Base-by-base conservation (phyloP, 2,797 vertebrate species). In the Kryptopterus vitreolus region DNA sequence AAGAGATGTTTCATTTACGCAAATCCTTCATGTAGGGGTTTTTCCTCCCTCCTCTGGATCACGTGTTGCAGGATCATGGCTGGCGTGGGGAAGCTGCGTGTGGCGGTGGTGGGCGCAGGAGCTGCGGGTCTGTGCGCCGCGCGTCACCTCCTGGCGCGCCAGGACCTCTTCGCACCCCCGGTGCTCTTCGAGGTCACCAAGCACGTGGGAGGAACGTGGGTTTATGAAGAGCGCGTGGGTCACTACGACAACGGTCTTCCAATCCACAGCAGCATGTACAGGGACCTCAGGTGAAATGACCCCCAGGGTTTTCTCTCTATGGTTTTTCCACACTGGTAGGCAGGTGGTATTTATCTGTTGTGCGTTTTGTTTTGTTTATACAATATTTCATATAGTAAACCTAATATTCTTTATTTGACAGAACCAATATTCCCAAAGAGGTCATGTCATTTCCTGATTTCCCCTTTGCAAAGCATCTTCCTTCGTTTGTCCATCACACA, bases 341-440 rank as follows among this genome's bases (percentile, higher is more conserved):
- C 46, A 48, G 3, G 38, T 43, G 8, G 38, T n/a, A n/a, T n/a
- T n/a, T n/a, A n/a, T n/a, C n/a, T n/a, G n/a, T n/a, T n/a, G n/a
- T n/a, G n/a, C n/a, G n/a, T n/a, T n/a, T n/a, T n/a, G n/a, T n/a
- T n/a, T n/a, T n/a, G n/a, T n/a, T n/a, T n/a, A n/a, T n/a, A n/a
- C n/a, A n/a, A n/a, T n/a, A n/a, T n/a, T n/a, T n/a, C n/a, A n/a
- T n/a, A n/a, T n/a, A n/a, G 20, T 74, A 18, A 63, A n/a, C 35
- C 77, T 1, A 22, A 48, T 72, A 26, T 59, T 55, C 75, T 15
- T 38, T 13, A 63, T 72, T 33, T 58, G n/a, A 22, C 83, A 92
- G 92, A 82, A 92, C 92, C 20, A 93, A 93, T 82, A 89, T 93
- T 55, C 92, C 92, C 43, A 93, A 93, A 81, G 92, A 93, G 82